These are phyloP conservation scores for Natator depressus DNA, from an alignment of 2,113 vertebrate genomes.

Conservation along the genomic window DNA sequence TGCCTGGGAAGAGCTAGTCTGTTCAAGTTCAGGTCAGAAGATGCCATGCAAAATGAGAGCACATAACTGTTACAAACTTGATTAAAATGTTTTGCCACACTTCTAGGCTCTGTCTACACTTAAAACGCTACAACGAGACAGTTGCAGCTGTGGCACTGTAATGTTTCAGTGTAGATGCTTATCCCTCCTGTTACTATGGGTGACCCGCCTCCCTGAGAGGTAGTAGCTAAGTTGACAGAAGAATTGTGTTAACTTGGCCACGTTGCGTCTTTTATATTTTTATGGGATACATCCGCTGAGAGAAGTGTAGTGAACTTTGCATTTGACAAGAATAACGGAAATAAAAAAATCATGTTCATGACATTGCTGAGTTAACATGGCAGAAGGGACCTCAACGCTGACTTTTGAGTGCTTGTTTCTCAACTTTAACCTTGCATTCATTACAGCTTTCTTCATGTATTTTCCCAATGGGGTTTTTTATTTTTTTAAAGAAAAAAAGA, in stretches of 20 bases:
- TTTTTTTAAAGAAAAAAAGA: neutral
- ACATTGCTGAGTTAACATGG: neutral
- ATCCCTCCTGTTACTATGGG: neutral
- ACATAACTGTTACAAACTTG: neutral
- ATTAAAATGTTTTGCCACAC: neutral
- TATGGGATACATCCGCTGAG: neutral
- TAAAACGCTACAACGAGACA: neutral
- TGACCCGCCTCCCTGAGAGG: neutral
- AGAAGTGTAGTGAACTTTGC: neutral
- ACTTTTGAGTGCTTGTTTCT: neutral
- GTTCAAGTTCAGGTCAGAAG: conserved; percentile 11
- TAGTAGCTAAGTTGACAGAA: neutral
- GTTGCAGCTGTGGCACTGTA: neutral
- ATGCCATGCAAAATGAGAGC: neutral
- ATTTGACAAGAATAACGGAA: neutral
- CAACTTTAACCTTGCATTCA: neutral
- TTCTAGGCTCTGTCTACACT: neutral
- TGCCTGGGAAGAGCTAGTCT: neutral
- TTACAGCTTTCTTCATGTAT: conserved; percentile 1
- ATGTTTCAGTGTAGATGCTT: neutral
- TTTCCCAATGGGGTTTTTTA: neutral
- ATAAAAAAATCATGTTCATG: neutral
- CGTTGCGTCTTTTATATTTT: neutral
- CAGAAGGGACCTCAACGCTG: neutral
- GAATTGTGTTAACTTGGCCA: neutral